Percentiles rank a stretch among this genome's conserved stretches.
phyloP scores from a whole-genome alignment of 2,113 vertebrate genomes.

The Leptobrachium ailaonicum region DNA sequence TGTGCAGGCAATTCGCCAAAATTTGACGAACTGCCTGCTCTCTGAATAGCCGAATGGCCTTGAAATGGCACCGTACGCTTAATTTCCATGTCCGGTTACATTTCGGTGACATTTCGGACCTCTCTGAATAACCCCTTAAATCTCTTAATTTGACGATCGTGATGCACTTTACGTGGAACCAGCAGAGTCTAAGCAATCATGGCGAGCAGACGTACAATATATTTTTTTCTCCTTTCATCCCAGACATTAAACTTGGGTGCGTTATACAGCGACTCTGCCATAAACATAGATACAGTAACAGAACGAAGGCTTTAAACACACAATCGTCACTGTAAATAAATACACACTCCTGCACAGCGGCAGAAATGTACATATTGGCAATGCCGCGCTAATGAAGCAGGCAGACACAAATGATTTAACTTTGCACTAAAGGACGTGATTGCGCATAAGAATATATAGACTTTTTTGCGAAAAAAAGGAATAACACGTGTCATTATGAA shows the following conservation, averaged over 20 bases:
- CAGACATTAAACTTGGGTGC: background rate
- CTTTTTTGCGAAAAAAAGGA: too few species aligned
- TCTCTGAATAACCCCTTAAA: background rate
- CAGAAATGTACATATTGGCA: background rate
- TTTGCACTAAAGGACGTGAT: background rate
- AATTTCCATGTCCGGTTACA: too few species aligned
- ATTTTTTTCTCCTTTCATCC: background rate
- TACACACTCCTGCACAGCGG: background rate
- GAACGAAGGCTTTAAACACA: background rate
- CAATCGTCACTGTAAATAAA: background rate
- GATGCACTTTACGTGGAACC: background rate
- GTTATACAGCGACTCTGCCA: background rate
- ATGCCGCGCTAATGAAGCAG: slow-evolving; percentile 12
- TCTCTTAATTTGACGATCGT: background rate
- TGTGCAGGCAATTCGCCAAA: too few species aligned
- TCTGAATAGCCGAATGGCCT: too few species aligned
- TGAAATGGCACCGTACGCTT: too few species aligned
- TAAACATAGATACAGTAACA: background rate
- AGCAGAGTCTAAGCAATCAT: background rate
- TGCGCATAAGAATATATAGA: background rate
- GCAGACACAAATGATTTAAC: background rate
- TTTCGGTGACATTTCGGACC: too few species aligned
- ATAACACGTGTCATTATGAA: too few species aligned
- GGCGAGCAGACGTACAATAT: background rate
- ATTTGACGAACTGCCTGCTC: too few species aligned